Evolutionary conservation across 2,888 invertebrate genomes (phyloP).

Genomic region (Synanthedon andrenaeformis): DNA sequence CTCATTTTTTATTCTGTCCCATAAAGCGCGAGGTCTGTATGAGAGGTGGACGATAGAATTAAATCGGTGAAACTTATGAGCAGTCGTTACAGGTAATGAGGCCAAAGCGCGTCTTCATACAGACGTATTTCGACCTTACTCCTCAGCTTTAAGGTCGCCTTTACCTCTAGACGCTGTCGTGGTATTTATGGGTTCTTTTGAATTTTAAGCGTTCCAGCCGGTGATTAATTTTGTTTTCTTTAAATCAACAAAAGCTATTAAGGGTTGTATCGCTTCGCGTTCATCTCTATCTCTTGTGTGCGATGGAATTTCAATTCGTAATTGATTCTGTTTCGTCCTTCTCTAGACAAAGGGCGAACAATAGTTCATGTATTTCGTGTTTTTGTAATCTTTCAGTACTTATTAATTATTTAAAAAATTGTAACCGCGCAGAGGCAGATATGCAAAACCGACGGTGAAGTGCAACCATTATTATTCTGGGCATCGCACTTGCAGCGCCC

Average conservation of each 20-base stretch:
- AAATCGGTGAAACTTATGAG: conserved; percentile 35
- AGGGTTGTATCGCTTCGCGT: background rate
- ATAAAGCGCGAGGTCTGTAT: conserved; percentile 21
- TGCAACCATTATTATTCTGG: no score
- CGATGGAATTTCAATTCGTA: no score
- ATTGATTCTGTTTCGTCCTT: no score
- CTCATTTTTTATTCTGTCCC: conserved; percentile 19
- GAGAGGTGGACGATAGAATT: conserved; percentile 33
- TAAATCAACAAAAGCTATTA: background rate
- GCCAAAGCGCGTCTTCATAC: conserved; percentile 11
- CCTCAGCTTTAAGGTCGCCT: conserved; percentile 9
- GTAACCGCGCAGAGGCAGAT: no score
- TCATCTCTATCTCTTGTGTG: no score
- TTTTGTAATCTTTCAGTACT: no score
- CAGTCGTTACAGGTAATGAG: conserved; percentile 36
- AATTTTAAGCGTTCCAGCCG: conserved; percentile 6
- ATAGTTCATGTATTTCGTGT: no score
- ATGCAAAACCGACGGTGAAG: no score
- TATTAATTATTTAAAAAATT: no score
- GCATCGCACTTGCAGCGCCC: no score
- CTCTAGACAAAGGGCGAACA: no score
- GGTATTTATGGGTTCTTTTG: conserved; percentile 17
- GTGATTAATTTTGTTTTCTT: background rate
- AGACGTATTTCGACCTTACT: conserved; percentile 14
- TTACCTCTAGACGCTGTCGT: conserved; percentile 5